phyloP scores from a whole-genome alignment of 2,113 vertebrate genomes.

The Parus major region DNA sequence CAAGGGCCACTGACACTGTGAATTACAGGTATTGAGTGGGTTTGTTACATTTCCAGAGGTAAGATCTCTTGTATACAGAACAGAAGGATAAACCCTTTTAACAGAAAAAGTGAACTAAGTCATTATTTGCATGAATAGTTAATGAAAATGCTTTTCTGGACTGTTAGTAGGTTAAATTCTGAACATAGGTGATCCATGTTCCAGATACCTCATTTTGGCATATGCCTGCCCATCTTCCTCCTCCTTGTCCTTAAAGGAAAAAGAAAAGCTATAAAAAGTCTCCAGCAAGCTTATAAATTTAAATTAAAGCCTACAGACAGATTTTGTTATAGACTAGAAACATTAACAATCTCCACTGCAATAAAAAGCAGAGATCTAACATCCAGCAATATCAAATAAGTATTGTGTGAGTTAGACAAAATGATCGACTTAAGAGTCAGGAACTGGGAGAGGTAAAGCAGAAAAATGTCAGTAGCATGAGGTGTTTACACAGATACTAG shows the following conservation, averaged over 20 bases:
- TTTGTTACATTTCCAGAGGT: neutral
- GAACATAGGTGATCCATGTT: neutral
- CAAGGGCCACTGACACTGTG: neutral
- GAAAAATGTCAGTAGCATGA: neutral
- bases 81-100: neutral
- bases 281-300: neutral
- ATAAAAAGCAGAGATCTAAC: conserved; percentile 1
- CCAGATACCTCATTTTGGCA: neutral
- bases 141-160: neutral
- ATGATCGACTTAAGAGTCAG: neutral
- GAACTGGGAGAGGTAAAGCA: neutral
- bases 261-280: neutral
- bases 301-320: neutral
- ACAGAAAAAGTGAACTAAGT: neutral
- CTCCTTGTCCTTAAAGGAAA: neutral
- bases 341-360: neutral
- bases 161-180: neutral
- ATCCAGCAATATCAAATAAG: neutral
- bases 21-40: neutral
- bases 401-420: neutral
- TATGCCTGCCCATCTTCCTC: neutral
- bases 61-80: neutral
- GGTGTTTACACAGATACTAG: neutral
- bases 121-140: neutral
- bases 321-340: neutral